Evolutionary conservation across 2,113 vertebrate genomes (phyloP), one percentile per base, ranked within the genome.

Genomic region (Channa argus): DNA sequence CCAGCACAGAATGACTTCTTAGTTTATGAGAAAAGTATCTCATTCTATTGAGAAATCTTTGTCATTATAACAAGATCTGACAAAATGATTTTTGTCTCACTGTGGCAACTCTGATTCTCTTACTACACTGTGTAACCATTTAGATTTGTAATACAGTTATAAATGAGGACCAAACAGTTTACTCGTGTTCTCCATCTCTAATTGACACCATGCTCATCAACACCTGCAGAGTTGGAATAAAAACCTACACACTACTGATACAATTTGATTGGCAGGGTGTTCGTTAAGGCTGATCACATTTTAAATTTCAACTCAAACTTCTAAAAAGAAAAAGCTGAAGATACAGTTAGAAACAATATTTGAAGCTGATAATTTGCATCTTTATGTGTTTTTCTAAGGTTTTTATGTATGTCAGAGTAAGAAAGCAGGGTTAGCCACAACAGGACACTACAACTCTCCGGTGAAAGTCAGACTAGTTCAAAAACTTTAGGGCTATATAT

Each of bases 211-310:
- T 4, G 46, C 8, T 41, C 14, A 74, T 70, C 45, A 38, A 79
- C 65, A 55, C 34, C 55, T 46, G 62, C 62, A 55, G 41, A 50
- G 41, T 13, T 63, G 49, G 38, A 72, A 71, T 8, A 39, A 75
- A 63, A 77, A 51, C 70, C 74, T 66, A 77, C 37, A n/a, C 54
- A 74, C 59, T 74, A 78, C 47, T 50, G 41, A 61, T 75, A 63
- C 13, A 51, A 47, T 75, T 55, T 82, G 46, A 81, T 72, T 75
- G 85, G 78, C 78, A 86, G 78, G 39, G 62, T 61, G 49, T 58
- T 13, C 70, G 72, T 81, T 79, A 81, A 87, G 82, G 79, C 74
- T 67, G 63, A 73, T 69, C 47, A 45, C 13, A 36, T 24, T 53
- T 59, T 8, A 55, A 37, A 24, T 63, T 3, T 24, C 1, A 24